These are phyloP conservation scores for Porites rus DNA, from an alignment of 92 coral and sea anemone species.

Conservation along the genomic window DNA sequence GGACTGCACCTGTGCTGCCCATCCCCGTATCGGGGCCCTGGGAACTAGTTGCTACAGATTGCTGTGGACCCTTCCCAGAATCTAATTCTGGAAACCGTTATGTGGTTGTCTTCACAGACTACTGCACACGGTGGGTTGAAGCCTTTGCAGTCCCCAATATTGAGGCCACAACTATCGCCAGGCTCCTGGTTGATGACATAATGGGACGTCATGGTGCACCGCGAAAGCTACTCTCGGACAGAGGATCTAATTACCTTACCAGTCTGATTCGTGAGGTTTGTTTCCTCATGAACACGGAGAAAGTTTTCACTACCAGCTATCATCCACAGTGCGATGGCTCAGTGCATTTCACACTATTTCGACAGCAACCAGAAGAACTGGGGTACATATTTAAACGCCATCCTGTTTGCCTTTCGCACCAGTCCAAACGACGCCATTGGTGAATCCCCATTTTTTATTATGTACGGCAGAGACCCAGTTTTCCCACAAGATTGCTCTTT, in stretches of 20 bases:
- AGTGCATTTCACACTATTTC: constrained; percentile 45
- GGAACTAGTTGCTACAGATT: constrained; percentile 33
- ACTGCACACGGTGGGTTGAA: constrained; percentile 59
- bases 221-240: constrained; percentile 40
- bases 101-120: constrained; percentile 54
- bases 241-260: constrained; percentile 49
- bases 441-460: constrained; percentile 58
- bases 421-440: constrained; percentile 54
- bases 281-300: constrained; percentile 38
- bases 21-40: constrained; percentile 52
- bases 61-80: constrained; percentile 46
- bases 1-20: constrained; percentile 45
- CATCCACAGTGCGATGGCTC: constrained; percentile 56
- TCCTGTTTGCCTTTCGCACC: constrained; percentile 61
- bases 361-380: constrained; percentile 57
- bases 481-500: constrained; percentile 57
- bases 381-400: constrained; percentile 60
- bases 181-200: constrained; percentile 35
- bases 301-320: constrained; percentile 63
- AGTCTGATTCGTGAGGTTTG: constrained; percentile 47
- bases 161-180: constrained; percentile 54
- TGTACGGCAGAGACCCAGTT: constrained; percentile 65
- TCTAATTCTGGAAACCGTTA: constrained; percentile 53
- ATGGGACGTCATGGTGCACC: constrained; percentile 58
- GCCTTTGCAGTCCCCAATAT: constrained; percentile 53